Percentiles rank a stretch among this genome's conserved stretches.
phyloP scores from a whole-genome alignment of 37 sponge, comb jelly and placozoan genomes.

The Halisarca cf. caerulea region DNA sequence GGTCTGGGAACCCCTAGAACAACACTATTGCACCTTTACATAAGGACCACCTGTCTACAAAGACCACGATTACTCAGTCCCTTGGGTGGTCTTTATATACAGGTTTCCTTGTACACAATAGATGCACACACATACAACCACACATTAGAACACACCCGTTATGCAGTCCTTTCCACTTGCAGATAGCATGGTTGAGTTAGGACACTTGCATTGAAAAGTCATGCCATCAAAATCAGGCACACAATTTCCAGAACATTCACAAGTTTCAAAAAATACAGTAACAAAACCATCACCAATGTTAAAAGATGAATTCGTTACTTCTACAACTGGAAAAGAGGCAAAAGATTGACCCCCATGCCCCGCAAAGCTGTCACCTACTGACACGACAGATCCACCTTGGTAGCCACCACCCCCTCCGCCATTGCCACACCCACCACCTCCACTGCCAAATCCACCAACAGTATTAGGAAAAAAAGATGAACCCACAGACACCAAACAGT shows the following conservation, averaged over 20 bases:
- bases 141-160: background rate
- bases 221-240: background rate
- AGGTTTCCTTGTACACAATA: too few relatives aligned
- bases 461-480: background rate
- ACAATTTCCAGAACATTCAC: background rate
- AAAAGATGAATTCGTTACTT: background rate
- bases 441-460: conserved; percentile 47
- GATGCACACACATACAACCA: background rate
- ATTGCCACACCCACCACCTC: conserved; percentile 41
- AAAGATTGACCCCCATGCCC: conserved; percentile 21
- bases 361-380: background rate
- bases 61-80: too few relatives aligned
- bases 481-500: background rate
- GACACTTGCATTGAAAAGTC: background rate
- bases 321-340: background rate
- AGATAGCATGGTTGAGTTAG: conserved; percentile 2
- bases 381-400: conserved; percentile 6
- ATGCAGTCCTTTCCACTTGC: conserved; percentile 28
- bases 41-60: too few relatives aligned
- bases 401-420: conserved; percentile 51
- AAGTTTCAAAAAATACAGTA: conserved; percentile 3
- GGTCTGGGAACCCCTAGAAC: too few relatives aligned
- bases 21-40: too few relatives aligned
- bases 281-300: background rate
- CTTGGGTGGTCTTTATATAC: too few relatives aligned